phyloP scores from a whole-genome alignment of 2,888 invertebrate genomes.

The Nematopogon swammerdamellus region DNA sequence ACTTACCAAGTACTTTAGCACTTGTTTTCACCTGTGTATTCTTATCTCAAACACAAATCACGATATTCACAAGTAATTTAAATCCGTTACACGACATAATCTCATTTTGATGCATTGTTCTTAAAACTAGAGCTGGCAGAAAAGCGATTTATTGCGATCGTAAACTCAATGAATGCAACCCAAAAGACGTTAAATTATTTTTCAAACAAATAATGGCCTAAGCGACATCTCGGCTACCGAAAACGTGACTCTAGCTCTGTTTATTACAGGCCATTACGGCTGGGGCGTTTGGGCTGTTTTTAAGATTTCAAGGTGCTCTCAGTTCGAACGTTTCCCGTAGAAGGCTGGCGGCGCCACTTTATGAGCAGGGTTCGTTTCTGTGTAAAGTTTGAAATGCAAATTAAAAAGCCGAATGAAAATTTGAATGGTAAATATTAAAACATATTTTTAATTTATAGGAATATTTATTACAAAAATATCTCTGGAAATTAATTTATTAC shows the following conservation, averaged over 20 bases:
- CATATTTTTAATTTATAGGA: too few species aligned
- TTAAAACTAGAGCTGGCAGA: constrained; percentile 20
- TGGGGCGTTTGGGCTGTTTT: background rate
- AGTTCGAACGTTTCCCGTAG: background rate
- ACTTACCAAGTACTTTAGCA: too few species aligned
- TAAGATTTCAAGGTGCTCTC: background rate
- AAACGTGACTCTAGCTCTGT: background rate
- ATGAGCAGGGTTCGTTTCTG: background rate
- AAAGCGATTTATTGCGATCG: constrained; percentile 24
- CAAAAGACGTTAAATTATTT: constrained; percentile 20
- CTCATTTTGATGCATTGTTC: constrained; percentile 11
- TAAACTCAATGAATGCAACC: constrained; percentile 23
- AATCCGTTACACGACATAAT: constrained; percentile 4
- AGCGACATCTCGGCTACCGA: background rate
- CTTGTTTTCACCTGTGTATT: too few species aligned
- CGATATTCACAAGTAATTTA: constrained; percentile 1
- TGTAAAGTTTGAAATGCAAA: background rate
- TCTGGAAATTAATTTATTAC: too few species aligned
- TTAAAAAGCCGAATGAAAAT: too few species aligned
- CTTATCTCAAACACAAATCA: too few species aligned
- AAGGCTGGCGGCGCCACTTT: background rate
- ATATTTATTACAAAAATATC: too few species aligned
- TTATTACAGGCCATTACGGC: constrained; percentile 1
- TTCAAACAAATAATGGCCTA: constrained; percentile 3
- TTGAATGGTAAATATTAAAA: too few species aligned